Conservation (phyloP, 2,888 invertebrate species). For the Ommatoiulus sabulosus region DNA sequence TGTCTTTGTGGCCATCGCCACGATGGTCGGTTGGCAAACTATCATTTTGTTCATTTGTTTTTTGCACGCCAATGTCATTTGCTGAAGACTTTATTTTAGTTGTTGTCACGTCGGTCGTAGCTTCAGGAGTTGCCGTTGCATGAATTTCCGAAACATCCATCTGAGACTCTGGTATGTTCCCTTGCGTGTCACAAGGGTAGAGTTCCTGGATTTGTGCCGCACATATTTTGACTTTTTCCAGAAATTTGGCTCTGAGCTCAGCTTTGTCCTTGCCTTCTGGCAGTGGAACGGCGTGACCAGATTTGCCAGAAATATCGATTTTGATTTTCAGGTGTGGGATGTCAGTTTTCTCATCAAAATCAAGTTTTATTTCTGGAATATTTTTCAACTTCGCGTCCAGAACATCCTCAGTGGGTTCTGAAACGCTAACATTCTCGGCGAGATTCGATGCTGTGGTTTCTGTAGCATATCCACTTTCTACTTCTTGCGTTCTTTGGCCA, state of each 20-base stretch:
- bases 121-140: background rate
- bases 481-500: background rate
- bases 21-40: background rate
- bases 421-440: background rate
- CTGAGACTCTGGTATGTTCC: background rate
- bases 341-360: background rate
- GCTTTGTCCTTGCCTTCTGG: background rate
- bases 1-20: background rate
- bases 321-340: background rate
- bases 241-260: background rate
- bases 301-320: background rate
- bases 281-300: background rate
- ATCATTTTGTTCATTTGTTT: background rate
- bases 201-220: background rate
- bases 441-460: background rate
- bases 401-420: background rate
- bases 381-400: background rate
- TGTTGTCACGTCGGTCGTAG: background rate
- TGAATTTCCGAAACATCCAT: background rate
- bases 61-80: background rate
- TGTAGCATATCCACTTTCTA: background rate
- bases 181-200: background rate
- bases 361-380: constrained; percentile 21
- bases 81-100: background rate
- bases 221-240: background rate